Evolutionary conservation across 2,113 vertebrate species (phyloP).

Genomic region (Pterophyllum scalare): DNA sequence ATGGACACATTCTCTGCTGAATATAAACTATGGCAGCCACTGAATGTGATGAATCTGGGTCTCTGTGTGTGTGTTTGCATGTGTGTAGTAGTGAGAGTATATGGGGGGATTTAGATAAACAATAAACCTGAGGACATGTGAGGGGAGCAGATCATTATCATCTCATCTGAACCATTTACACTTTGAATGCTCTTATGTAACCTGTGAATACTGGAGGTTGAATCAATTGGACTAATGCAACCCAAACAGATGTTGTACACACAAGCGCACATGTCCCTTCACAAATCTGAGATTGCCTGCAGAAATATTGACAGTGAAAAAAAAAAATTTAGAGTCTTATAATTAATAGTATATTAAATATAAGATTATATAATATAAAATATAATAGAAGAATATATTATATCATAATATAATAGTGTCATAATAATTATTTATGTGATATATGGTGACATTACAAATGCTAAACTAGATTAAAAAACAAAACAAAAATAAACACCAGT

Average conservation of each 20-base stretch:
- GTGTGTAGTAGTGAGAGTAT: not conserved
- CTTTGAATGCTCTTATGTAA: slow-evolving; percentile 46
- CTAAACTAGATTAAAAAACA: not conserved
- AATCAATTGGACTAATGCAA: slow-evolving; percentile 34
- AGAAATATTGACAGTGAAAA: not conserved
- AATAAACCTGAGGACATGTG: slow-evolving; percentile 4
- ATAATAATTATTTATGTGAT: not conserved
- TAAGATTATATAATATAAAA: too few relatives aligned
- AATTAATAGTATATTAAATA: too few relatives aligned
- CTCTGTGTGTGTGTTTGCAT: not conserved
- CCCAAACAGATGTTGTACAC: not conserved
- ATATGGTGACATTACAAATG: not conserved
- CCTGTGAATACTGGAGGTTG: not conserved
- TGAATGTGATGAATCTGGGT: slow-evolving; percentile 12
- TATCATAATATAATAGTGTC: too few relatives aligned
- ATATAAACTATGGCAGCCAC: not conserved
- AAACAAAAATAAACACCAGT: not conserved
- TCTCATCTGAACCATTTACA: slow-evolving; percentile 7
- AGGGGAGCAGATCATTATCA: slow-evolving; percentile 7
- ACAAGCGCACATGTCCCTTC: not conserved
- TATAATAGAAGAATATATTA: not conserved
- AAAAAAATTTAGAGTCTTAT: too few relatives aligned
- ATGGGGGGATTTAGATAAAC: not conserved
- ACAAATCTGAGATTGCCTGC: not conserved
- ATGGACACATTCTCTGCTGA: slow-evolving; percentile 22